Conservation (phyloP, 2,113 vertebrate genomes). For the Anolis sagrei region DNA sequence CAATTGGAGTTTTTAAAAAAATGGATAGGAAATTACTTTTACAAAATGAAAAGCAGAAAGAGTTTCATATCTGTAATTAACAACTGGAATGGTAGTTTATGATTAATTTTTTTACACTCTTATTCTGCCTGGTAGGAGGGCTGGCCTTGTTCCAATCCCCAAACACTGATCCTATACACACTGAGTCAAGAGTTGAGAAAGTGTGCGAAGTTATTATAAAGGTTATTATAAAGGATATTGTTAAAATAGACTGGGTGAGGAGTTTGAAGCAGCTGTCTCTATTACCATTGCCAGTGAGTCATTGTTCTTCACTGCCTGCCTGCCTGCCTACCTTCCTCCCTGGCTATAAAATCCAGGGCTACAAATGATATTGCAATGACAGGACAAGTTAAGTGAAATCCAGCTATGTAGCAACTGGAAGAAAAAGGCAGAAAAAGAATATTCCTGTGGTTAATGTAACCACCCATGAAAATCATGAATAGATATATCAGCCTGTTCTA, state of each 20-base stretch:
- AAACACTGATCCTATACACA: too few species aligned
- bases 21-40: too few species aligned
- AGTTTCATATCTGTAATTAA: too few species aligned
- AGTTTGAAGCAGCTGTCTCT: background rate
- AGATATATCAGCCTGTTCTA: background rate
- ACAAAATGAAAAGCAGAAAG: too few species aligned
- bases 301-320: too few species aligned
- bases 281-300: too few species aligned
- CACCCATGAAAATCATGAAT: conserved; percentile 1
- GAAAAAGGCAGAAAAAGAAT: background rate
- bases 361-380: background rate
- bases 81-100: too few species aligned
- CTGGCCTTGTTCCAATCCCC: too few species aligned
- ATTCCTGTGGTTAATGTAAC: background rate
- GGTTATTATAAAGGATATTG: background rate
- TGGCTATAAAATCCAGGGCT: background rate
- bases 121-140: too few species aligned
- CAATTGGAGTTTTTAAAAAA: too few species aligned
- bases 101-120: too few species aligned
- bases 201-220: background rate
- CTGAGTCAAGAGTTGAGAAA: too few species aligned
- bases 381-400: conserved; percentile 2
- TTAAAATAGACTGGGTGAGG: background rate
- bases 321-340: background rate
- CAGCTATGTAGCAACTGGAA: background rate